Evolutionary conservation across 1,140 invertebrate species (phyloP), one percentile per base, ranked within the genome.

Genomic region (Drosophila kurseongensis): DNA sequence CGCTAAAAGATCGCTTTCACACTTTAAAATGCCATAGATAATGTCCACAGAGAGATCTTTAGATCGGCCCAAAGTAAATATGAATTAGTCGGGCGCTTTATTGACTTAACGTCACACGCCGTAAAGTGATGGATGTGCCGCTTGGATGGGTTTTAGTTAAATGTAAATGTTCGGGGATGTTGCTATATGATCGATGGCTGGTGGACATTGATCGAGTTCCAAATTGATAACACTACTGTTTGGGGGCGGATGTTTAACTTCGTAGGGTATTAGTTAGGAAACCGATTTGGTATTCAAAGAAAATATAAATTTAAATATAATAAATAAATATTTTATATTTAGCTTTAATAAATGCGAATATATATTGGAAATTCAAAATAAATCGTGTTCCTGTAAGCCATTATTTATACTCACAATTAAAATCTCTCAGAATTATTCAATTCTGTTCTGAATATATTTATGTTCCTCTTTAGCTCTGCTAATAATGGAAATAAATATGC

Each of bases 51-150:
- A 67, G 42, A 68, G 75, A 80, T 63, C 52, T 80, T 69, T 60
- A 44, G 47, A 69, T 54, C 62, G 40, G 72, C 63, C 60, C 58
- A 51, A 47, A 54, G 72, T 41, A 72, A 84, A 85, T 85, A 69
- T 40, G 41, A 63, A 65, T 59, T 81, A 68, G 72, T 74, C 45
- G 27, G 52, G 14, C 18, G n/a, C 12, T 44, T 16, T 65, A 51
- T 81, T 85, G 73, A 77, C 59, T 59, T 45, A 81, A 41, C 54
- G 73, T 77, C 69, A 48, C 57, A 63, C 56, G 78, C 45, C 23
- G 36, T 54, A 45, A 60, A 58, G 48, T 40, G 32, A 60, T 58
- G 56, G 44, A 41, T 71, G 13, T 38, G 36, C 9, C 47, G 45
- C 35, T 40, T 38, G 1, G n/a, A 23, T 42, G 58, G 36, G 10